Evolutionary conservation across 2,797 vertebrate genomes (phyloP).

Genomic region (Chaetophractus vellerosus): DNA sequence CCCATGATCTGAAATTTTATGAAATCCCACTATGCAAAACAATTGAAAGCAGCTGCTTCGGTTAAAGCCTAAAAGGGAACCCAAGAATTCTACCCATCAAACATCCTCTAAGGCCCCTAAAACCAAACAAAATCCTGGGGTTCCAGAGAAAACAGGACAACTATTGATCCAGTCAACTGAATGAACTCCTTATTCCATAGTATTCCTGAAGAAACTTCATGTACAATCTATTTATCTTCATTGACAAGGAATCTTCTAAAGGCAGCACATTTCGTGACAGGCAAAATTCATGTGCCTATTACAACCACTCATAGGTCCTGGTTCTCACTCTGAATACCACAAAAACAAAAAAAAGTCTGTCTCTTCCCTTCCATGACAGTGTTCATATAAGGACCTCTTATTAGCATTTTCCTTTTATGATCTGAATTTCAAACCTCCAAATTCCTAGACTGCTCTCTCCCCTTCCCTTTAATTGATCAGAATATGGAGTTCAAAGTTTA

Average conservation of each 20-base stretch:
- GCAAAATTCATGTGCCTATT: background rate
- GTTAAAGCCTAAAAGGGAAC: conserved; percentile 2
- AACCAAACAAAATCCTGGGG: background rate
- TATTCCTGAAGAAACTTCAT: background rate
- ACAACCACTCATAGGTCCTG: background rate
- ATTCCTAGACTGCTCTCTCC: background rate
- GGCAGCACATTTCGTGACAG: background rate
- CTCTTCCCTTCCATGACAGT: background rate
- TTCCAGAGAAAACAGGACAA: conserved; percentile 44
- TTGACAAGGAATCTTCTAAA: background rate
- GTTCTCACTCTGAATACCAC: background rate
- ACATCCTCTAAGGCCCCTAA: background rate
- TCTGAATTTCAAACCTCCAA: background rate
- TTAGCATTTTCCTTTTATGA: background rate
- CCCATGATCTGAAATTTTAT: background rate
- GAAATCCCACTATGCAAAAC: conserved; percentile 44
- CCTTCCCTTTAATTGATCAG: background rate
- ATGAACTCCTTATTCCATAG: background rate
- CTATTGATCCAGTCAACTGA: background rate
- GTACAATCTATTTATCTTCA: background rate
- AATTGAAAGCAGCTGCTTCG: background rate
- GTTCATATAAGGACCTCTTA: background rate
- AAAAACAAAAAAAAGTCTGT: background rate
- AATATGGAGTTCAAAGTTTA: background rate
- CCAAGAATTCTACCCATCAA: conserved; percentile 17